These are phyloP conservation scores for Anser brachyrhynchus DNA, from an alignment of 2,113 vertebrate species.

Conservation along the genomic window DNA sequence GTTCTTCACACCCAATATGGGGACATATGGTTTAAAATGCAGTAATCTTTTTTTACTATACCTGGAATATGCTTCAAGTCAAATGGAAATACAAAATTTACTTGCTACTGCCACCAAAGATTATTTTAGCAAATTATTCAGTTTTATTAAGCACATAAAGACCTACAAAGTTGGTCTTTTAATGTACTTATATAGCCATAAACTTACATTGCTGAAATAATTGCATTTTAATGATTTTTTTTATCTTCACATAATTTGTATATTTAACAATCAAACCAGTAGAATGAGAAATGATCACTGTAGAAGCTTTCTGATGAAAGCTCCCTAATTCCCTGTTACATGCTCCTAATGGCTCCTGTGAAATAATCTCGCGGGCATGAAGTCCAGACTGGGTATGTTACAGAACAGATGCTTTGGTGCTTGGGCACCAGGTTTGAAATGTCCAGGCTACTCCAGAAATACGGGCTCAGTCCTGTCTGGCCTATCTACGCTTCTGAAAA, in stretches of 20 bases:
- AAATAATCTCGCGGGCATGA: background rate
- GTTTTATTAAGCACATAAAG: conserved; percentile 76
- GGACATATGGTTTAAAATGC: background rate
- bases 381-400: background rate
- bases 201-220: conserved; percentile 71
- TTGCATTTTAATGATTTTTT: conserved; percentile 75
- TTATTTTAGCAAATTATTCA: conserved; percentile 61
- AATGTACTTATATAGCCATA: conserved; percentile 68
- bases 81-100: background rate
- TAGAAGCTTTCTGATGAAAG: conserved; percentile 4
- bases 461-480: background rate
- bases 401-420: background rate
- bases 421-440: background rate
- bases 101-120: conserved; percentile 33
- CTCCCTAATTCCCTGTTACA: background rate
- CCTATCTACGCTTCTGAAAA: background rate
- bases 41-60: background rate
- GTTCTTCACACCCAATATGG: background rate
- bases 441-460: background rate
- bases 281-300: background rate
- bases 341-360: background rate
- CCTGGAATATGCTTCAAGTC: background rate
- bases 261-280: conserved; percentile 52
- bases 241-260: conserved; percentile 70
- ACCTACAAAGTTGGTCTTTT: conserved; percentile 59